phyloP scores from a whole-genome alignment of 2,113 vertebrate genomes.

The Prionailurus viverrinus region DNA sequence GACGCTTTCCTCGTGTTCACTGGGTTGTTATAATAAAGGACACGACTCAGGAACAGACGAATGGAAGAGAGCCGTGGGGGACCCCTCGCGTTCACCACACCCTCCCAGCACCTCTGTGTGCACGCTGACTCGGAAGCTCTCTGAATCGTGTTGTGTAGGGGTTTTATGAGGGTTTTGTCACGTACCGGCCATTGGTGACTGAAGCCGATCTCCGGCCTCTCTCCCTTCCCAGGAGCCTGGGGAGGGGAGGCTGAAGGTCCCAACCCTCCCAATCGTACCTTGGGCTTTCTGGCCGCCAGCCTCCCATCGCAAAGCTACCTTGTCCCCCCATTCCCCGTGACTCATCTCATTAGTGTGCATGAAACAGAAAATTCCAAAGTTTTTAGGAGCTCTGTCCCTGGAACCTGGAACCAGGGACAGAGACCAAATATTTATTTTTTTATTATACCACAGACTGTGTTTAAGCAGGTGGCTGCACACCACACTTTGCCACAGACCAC shows the following conservation, averaged over 20 bases:
- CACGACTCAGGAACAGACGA: no score
- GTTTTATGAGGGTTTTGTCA: neutral
- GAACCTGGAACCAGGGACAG: neutral
- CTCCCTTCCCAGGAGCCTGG: neutral
- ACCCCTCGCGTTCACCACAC: fast-evolving
- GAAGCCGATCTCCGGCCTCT: no score
- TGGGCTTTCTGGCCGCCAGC: neutral
- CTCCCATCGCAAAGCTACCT: neutral
- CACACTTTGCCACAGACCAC: neutral
- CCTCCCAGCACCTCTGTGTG: neutral
- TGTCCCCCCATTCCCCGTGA: neutral
- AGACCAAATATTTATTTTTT: neutral
- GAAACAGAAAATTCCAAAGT: neutral
- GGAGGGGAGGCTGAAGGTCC: neutral
- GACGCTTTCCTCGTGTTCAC: fast-evolving
- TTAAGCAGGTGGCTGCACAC: neutral
- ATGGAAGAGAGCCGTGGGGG: neutral
- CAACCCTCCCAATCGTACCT: neutral
- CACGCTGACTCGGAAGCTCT: neutral
- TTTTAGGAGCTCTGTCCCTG: neutral
- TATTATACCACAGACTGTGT: neutral
- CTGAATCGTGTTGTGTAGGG: neutral
- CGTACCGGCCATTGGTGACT: neutral
- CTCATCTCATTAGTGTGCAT: neutral
- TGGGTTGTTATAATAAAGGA: neutral